Evolutionary conservation across 2,888 invertebrate species (phyloP), one percentile per base, ranked within the genome.

Genomic region (Drosophila anomelani): DNA sequence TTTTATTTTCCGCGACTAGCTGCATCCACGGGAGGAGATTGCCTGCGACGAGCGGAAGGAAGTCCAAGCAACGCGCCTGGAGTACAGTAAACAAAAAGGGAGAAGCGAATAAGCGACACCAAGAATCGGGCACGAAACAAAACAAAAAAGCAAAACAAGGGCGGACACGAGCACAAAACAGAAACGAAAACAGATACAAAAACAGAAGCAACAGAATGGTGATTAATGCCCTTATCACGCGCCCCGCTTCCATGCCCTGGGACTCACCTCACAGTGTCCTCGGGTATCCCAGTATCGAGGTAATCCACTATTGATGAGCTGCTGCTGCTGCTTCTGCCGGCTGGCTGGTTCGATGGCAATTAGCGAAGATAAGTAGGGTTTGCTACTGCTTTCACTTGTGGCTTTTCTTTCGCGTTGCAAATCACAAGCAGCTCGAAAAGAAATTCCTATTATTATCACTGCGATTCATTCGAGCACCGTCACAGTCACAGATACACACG

Each of bases 391-490:
- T 68, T 68, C 68, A 70, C 68, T 71, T 67, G 41, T 46, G 32
- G 68, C 38, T 64, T 69, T 62, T 69, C 57, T 69, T 58, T 63
- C 54, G 38, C 56, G 39, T 79, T 80, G 73, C 56, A 83, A 83
- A 78, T 76, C 86, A 80, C 75, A 70, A 68, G 57, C 51, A 68
- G 63, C 58, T 71, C 67, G 63, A 71, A 70, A 72, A 57, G 43
- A 84, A 73, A 84, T 81, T 78, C 78, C 67, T 76, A 75, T 73
- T 80, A 78, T 87, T 67, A 73, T 85, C 51, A 36, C 43, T 34
- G 20, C 62, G 75, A 67, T 77, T 64, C 68, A 53, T 23, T 53
- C 51, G 20, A 20, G 13, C 34, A 29, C 47, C 13, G 20, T 20
- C 41, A 41, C 46, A 46, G 44, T 23, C 57, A 44, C 23, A 44